A percentile compares a stretch with the other conserved stretches of the same genome.
Conservation (phyloP, 1,140 invertebrate species). For the Neoseiulus cucumeris region DNA sequence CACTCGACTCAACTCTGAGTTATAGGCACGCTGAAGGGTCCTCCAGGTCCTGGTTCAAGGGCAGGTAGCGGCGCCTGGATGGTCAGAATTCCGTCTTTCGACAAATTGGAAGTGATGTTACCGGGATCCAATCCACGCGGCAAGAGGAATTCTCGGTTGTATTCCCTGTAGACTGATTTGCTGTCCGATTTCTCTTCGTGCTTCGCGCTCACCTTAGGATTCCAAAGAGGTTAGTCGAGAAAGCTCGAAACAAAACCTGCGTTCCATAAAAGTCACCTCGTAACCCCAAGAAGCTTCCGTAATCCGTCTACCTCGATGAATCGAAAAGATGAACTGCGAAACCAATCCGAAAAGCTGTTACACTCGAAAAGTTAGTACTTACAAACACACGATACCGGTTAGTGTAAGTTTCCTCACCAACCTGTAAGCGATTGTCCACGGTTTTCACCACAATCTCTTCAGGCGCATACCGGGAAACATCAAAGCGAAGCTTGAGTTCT, state of each 20-base stretch:
- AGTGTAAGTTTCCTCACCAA: conserved; percentile 31
- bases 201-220: conserved; percentile 26
- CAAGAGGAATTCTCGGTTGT: conserved; percentile 30
- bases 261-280: too few relatives aligned
- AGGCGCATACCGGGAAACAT: conserved; percentile 78
- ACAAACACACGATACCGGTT: neutral
- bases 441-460: conserved; percentile 92
- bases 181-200: conserved; percentile 29
- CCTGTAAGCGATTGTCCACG: conserved; percentile 81
- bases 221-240: too few relatives aligned
- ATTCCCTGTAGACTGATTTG: conserved; percentile 28
- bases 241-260: too few relatives aligned
- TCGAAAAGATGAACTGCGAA: too few relatives aligned
- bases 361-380: too few relatives aligned
- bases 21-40: neutral
- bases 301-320: too few relatives aligned
- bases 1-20: too few relatives aligned
- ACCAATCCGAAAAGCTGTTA: too few relatives aligned
- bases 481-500: conserved; percentile 69
- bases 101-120: conserved; percentile 26
- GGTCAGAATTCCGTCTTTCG: conserved; percentile 29
- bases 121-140: conserved; percentile 30
- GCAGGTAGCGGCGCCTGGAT: conserved; percentile 28
- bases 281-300: too few relatives aligned
- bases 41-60: conserved; percentile 12